phyloP scores from a whole-genome alignment of 2,113 vertebrate genomes.

The Leptobrachium ailaonicum region DNA sequence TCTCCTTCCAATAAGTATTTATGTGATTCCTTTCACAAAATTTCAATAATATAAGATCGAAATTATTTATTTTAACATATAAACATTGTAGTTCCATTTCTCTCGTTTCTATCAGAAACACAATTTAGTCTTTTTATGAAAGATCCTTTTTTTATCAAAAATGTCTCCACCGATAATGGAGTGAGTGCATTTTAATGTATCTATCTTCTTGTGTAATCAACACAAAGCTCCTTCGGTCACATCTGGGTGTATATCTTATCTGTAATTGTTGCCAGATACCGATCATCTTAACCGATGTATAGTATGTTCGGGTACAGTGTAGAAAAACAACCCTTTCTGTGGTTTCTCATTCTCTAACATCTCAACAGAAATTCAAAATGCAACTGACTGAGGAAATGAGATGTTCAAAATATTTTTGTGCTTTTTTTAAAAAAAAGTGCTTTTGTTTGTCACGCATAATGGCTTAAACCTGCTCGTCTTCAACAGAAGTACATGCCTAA shows the following conservation, averaged over 20 bases:
- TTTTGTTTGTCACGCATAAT: no score
- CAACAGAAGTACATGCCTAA: slow-evolving; percentile 13
- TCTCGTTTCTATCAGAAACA: no score
- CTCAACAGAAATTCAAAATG: neutral
- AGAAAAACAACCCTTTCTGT: neutral
- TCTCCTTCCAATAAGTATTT: no score
- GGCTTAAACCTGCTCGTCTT: no score
- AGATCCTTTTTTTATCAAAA: no score
- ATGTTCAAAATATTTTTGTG: neutral
- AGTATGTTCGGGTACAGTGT: neutral
- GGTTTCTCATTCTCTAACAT: neutral
- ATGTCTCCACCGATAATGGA: no score
- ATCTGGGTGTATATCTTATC: neutral
- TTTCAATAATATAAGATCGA: no score
- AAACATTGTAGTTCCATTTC: no score
- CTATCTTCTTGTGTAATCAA: neutral
- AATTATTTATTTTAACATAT: no score
- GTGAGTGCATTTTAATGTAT: neutral
- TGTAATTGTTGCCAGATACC: neutral
- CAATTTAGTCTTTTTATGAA: no score
- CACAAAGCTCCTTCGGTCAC: neutral
- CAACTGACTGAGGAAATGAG: neutral
- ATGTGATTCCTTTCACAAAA: no score
- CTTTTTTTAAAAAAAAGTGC: no score
- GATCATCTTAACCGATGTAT: slow-evolving; percentile 1